A percentile compares a stretch with the other conserved stretches of the same genome.
Conservation (phyloP, 1,140 invertebrate species). For the Bilobella aurantiaca region DNA sequence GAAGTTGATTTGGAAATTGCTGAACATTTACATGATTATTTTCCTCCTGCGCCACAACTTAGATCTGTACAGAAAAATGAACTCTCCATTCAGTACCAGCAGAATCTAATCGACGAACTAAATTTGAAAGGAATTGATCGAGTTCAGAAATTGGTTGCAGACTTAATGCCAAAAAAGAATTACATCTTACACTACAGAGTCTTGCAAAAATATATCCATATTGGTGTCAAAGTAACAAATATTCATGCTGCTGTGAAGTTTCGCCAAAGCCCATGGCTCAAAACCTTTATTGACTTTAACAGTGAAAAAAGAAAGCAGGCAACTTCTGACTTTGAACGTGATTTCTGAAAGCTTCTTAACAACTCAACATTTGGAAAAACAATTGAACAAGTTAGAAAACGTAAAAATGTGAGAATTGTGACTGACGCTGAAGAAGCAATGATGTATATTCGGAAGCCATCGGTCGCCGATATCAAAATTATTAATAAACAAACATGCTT, state of each 20-base stretch:
- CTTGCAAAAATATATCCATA: conserved; percentile 9
- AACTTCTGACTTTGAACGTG: conserved; percentile 41
- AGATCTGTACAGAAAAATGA: background rate
- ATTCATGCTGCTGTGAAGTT: conserved; percentile 16
- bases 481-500: conserved; percentile 39
- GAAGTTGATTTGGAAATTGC: conserved; percentile 41
- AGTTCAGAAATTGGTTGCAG: conserved; percentile 13
- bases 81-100: conserved; percentile 15
- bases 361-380: conserved; percentile 42
- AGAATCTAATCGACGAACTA: background rate
- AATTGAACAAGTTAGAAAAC: conserved; percentile 28
- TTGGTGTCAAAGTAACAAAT: conserved; percentile 14
- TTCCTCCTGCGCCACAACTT: conserved; percentile 44
- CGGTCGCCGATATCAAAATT: conserved; percentile 37
- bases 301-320: conserved; percentile 37
- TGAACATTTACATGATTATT: conserved; percentile 42
- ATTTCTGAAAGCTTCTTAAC: conserved; percentile 44
- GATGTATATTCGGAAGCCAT: conserved; percentile 33
- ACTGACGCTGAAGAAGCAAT: background rate
- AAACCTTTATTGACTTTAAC: conserved; percentile 12
- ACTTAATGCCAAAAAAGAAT: conserved; percentile 9
- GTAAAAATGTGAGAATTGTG: background rate
- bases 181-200: conserved; percentile 18
- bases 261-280: conserved; percentile 11
- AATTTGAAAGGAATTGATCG: background rate